These are phyloP conservation scores for Amphimallon solstitiale DNA, from an alignment of 2,888 invertebrate genomes.

Conservation along the genomic window DNA sequence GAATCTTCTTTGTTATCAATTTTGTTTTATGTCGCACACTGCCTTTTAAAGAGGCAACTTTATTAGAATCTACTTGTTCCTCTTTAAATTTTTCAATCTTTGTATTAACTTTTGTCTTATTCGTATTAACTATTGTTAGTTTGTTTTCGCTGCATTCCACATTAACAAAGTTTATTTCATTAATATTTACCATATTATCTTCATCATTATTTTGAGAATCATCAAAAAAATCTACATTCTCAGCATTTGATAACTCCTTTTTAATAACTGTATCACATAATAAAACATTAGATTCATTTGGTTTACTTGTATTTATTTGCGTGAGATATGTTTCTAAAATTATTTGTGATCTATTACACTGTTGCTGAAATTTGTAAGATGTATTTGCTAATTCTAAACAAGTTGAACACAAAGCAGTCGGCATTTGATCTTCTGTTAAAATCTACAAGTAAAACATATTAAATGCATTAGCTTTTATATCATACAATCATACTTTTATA, in stretches of 20 bases:
- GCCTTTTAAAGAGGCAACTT: background rate
- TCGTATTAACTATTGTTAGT: background rate
- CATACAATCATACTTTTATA: constrained; percentile 45
- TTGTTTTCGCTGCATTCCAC: background rate
- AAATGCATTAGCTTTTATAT: background rate
- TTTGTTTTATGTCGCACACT: constrained; percentile 31
- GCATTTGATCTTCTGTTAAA: constrained; percentile 50
- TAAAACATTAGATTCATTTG: background rate
- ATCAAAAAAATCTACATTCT: background rate
- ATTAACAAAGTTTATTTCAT: background rate
- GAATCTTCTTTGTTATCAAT: background rate
- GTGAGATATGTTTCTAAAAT: constrained; percentile 49
- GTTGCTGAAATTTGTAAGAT: constrained; percentile 51
- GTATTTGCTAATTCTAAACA: constrained; percentile 50
- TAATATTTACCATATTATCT: too few species aligned
- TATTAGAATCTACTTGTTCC: background rate
- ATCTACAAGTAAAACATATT: constrained; percentile 45
- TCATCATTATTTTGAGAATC: background rate
- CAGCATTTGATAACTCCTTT: background rate
- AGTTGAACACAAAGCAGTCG: constrained; percentile 49
- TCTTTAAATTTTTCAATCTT: background rate
- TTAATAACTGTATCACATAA: background rate
- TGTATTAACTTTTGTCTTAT: background rate
- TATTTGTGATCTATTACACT: constrained; percentile 51
- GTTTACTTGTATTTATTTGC: constrained; percentile 38